Conservation (phyloP, 2,797 vertebrate genomes). For the Macroramphosus scolopax region DNA sequence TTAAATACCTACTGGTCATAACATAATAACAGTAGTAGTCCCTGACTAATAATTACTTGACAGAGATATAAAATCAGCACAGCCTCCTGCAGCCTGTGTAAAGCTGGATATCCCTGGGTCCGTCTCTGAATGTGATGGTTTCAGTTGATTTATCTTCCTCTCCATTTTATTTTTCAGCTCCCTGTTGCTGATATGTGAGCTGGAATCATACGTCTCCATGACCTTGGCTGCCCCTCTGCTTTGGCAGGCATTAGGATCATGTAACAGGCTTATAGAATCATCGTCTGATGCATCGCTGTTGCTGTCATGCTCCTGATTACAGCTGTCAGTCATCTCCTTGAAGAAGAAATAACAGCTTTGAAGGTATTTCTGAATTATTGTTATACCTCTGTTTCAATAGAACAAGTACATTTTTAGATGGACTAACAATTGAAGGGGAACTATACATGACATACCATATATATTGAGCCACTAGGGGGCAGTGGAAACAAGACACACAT, state of each 20-base stretch:
- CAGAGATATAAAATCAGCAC: conserved; percentile 4
- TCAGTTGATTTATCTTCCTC: neutral
- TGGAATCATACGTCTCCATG: neutral
- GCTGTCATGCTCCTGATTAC: neutral
- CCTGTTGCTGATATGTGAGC: too few species aligned
- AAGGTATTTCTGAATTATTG: too few species aligned
- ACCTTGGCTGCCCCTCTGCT: neutral
- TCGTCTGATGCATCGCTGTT: conserved; percentile 17
- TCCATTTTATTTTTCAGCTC: conserved; percentile 1
- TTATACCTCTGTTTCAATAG: too few species aligned
- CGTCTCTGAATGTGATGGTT: neutral
- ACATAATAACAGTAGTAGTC: neutral
- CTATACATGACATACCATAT: too few species aligned
- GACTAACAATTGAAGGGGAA: too few species aligned
- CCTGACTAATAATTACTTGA: conserved; percentile 30
- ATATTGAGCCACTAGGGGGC: too few species aligned
- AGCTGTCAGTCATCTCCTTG: conserved; percentile 8
- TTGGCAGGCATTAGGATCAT: neutral
- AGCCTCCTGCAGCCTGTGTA: neutral
- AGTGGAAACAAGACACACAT: too few species aligned
- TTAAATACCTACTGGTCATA: neutral
- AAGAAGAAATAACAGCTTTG: neutral
- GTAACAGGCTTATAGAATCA: conserved; percentile 47
- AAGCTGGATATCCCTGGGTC: neutral
- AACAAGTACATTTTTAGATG: too few species aligned